Evolutionary conservation across 92 coral and sea anemone species (phyloP), one percentile per base, ranked within the genome.

Genomic region (Meandrina meandrites): DNA sequence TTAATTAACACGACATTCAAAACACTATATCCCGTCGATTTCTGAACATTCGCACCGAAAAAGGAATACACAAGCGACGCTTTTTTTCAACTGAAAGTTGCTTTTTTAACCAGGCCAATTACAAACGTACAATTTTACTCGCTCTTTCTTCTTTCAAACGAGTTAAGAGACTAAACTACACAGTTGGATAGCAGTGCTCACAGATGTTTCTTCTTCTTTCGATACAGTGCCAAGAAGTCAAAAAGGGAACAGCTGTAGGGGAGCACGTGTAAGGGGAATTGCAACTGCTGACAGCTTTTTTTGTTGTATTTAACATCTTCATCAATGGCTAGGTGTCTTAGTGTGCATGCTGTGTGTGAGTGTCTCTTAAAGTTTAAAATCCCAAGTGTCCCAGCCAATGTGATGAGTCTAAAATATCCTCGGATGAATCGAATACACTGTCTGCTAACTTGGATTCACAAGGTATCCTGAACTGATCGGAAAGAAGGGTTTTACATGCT

Each of bases 231-330:
- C n/a, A 51, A 48, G 80, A 31, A 57, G 27, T 84, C 51, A 40
- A 18, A 75, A 16, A 74, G 19, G n/a, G 22, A 72, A 84, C 87
- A 84, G 87, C 87, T 84, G 87, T 58, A 36, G 12, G 16, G 2
- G 18, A 84, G 79, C 87, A 84, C 87, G 87, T 84, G 87, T 37
- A 54, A 57, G 56, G 35, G 81, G 80, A 53, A 56, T 74, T 57
- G 45, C 45, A 34, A 73, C 78, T 37, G 78, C 81, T 15, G 24
- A 19, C 48, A n/a, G 51, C 34, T 56, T 24, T 84, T 47, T 73
- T 34, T 32, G 11, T 22, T 36, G 17, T 40, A 32, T 53, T 28
- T 16, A 34, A 8, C 35, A 24, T 51, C 40, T 84, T 58, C 71
- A 40, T 22, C 19, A n/a, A 18, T 35, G 12, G 51, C 50, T 18